Conservation (phyloP, 1,140 invertebrate genomes). For the Centruroides vittatus region DNA sequence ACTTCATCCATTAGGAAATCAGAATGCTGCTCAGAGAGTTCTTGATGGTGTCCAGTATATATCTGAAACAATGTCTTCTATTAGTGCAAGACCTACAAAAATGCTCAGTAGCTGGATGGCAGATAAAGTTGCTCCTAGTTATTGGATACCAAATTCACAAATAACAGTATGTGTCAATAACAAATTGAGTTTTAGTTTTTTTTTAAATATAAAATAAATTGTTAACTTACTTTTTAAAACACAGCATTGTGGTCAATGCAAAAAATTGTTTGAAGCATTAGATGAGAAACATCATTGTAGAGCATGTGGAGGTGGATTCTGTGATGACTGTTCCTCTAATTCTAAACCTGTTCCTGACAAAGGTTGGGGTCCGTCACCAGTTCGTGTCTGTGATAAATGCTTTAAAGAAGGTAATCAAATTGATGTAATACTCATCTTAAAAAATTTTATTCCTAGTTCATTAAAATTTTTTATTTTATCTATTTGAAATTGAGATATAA, state of each 20-base stretch:
- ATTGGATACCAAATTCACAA: constrained; percentile 65
- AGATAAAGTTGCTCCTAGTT: constrained; percentile 59
- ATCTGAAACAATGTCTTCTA: constrained; percentile 49
- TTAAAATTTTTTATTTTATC: too few relatives aligned
- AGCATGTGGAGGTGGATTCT: constrained; percentile 56
- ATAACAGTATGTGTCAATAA: constrained; percentile 39
- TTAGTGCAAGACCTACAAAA: constrained; percentile 53
- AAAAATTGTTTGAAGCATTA: constrained; percentile 28
- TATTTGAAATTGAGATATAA: too few relatives aligned
- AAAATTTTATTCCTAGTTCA: too few relatives aligned
- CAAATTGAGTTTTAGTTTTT: neutral
- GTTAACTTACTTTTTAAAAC: constrained; percentile 14
- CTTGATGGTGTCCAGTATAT: constrained; percentile 57
- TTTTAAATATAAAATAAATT: neutral
- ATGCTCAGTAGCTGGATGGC: constrained; percentile 53
- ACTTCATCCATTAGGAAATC: constrained; percentile 10
- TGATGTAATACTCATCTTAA: too few relatives aligned
- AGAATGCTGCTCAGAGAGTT: constrained; percentile 57
- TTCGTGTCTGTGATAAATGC: constrained; percentile 52
- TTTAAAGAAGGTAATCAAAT: constrained; percentile 5
- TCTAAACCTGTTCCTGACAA: constrained; percentile 40
- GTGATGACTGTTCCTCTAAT: constrained; percentile 45
- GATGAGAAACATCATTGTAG: constrained; percentile 63
- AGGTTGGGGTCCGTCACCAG: constrained; percentile 45
- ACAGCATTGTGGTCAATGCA: constrained; percentile 49